A percentile compares a stretch with the other conserved stretches of the same genome.
These are phyloP conservation scores for Leucophenga montana DNA, from an alignment of 2,888 invertebrate species.

Conservation along the genomic window DNA sequence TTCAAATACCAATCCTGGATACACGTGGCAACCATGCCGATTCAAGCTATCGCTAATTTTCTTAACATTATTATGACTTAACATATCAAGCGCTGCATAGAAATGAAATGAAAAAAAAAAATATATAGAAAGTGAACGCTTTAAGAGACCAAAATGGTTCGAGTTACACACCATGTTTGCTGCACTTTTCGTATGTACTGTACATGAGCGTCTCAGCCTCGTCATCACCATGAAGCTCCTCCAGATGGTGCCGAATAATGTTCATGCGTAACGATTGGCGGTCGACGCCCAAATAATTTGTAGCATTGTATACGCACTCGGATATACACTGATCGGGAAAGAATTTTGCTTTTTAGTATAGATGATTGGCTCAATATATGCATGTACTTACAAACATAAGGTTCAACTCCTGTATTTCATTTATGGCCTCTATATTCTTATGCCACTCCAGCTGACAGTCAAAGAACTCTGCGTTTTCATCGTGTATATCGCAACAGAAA, in stretches of 20 bases:
- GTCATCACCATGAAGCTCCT: slow-evolving; percentile 42
- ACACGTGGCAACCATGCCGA: slow-evolving; percentile 49
- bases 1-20: slow-evolving; percentile 58
- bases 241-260: slow-evolving; percentile 46
- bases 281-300: slow-evolving; percentile 48
- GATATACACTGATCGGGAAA: slow-evolving; percentile 52
- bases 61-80: slow-evolving; percentile 33
- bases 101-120: background rate
- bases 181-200: slow-evolving; percentile 54
- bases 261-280: slow-evolving; percentile 47
- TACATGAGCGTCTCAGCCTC: slow-evolving; percentile 48
- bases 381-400: slow-evolving; percentile 53
- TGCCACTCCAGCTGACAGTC: slow-evolving; percentile 57
- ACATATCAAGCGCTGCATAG: slow-evolving; percentile 37
- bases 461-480: slow-evolving; percentile 53
- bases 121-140: background rate
- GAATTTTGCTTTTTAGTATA: background rate
- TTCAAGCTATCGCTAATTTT: slow-evolving; percentile 43
- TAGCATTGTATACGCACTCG: slow-evolving; percentile 58
- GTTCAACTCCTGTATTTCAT: slow-evolving; percentile 45
- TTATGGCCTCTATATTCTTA: slow-evolving; percentile 42
- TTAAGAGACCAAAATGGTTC: background rate
- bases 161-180: slow-evolving; percentile 52
- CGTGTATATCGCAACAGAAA: slow-evolving; percentile 61
- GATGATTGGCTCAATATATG: background rate